phyloP scores from a whole-genome alignment of 2,797 vertebrate species.

The Protonibea diacanthus region DNA sequence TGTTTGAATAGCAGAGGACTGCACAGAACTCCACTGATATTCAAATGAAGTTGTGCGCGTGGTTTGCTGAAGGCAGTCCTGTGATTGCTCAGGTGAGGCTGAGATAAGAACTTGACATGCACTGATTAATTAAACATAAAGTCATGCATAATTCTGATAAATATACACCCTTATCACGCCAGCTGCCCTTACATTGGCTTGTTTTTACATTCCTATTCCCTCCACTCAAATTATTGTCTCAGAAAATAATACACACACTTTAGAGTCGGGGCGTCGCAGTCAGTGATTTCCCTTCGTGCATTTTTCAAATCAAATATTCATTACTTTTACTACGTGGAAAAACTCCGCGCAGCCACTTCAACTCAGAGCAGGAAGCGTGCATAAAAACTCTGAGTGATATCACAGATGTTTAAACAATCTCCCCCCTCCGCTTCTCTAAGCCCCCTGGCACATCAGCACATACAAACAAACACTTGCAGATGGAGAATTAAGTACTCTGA shows the following conservation, averaged over 20 bases:
- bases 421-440: background rate
- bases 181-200: slow-evolving; percentile 16
- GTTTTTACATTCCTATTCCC: background rate
- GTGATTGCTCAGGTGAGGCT: slow-evolving; percentile 12
- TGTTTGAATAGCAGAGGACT: slow-evolving; percentile 9
- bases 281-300: background rate
- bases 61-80: slow-evolving; percentile 3
- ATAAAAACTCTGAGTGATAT: background rate
- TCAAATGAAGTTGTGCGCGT: background rate
- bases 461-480: slow-evolving; percentile 32
- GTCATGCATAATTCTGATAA: slow-evolving; percentile 59
- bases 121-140: slow-evolving; percentile 70
- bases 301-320: slow-evolving; percentile 14
- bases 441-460: slow-evolving; percentile 17
- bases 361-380: background rate
- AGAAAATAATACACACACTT: background rate
- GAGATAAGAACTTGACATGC: slow-evolving; percentile 45
- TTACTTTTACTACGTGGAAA: slow-evolving; percentile 27
- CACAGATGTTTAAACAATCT: slow-evolving; percentile 12
- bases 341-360: background rate
- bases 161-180: slow-evolving; percentile 23
- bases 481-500: slow-evolving; percentile 40
- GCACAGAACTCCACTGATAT: background rate
- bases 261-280: background rate
- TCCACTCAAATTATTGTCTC: background rate